Evolutionary conservation across 2,113 vertebrate genomes (phyloP).

Genomic region (Axis porcinus): DNA sequence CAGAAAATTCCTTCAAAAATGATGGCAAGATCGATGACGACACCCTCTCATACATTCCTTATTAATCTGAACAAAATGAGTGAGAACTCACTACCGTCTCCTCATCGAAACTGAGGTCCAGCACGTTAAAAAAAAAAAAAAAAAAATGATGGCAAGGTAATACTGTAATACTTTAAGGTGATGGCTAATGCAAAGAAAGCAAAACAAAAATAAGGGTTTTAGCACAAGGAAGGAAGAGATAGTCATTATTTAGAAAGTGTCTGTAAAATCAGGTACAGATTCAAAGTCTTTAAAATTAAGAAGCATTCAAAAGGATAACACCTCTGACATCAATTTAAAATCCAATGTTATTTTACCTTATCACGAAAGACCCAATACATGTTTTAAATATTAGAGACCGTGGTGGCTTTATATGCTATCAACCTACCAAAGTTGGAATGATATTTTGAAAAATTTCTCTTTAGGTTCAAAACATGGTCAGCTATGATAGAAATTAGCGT

Average conservation of each 20-base stretch:
- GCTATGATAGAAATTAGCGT: background rate
- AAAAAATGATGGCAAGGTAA: background rate
- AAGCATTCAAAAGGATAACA: background rate
- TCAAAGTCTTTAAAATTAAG: background rate
- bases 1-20: background rate
- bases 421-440: background rate
- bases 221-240: background rate
- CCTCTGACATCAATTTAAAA: background rate
- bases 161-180: background rate
- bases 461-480: background rate
- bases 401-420: background rate
- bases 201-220: background rate
- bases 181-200: background rate
- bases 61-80: too few species aligned
- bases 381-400: background rate
- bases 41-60: too few species aligned
- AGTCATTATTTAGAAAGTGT: background rate
- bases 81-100: too few species aligned
- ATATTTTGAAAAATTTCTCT: background rate
- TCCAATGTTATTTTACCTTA: background rate
- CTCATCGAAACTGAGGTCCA: too few species aligned
- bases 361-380: background rate
- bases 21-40: too few species aligned
- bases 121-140: too few species aligned
- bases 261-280: background rate